Evolutionary conservation across 2,113 vertebrate species (phyloP), one percentile per base, ranked within the genome.

Genomic region (Hippocampus comes): DNA sequence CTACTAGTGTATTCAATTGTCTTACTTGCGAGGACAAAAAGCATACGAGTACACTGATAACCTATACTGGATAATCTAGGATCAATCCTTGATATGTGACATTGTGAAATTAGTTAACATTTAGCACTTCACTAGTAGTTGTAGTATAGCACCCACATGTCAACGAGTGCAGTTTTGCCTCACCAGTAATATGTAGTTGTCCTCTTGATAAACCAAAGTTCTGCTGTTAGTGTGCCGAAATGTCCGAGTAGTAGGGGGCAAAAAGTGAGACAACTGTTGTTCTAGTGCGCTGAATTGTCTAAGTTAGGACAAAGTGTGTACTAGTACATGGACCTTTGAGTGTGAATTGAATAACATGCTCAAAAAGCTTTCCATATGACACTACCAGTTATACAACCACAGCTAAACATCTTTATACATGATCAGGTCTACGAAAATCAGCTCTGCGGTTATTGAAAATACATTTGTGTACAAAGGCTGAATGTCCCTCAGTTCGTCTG

Each of bases 351-450:
- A 18, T 18, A 61, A 34, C 25, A 61, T 34, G 59, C 25, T 34
- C 59, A 34, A 61, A 61, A 15, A 15, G 11, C 14, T 66, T 72
- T 70, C 53, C 41, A 69, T 7, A 38, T 67, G 25, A 66, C 77
- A 48, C 71, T 79, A 83, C 73, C 66, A 77, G 71, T 84, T 86
- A 86, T 71, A 72, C 70, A 21, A 76, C 70, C 68, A 72, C 76
- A 21, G 76, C 68, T 68, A 83, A 65, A 55, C 78, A 73, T 49
- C 49, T 48, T 56, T 74, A 59, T 46, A 70, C 48, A 34, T 17
- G 2, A 61, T 60, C 57, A 65, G 67, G 61, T 63, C 68, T 80
- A 73, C 20, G 53, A 70, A 75, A 81, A 23, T 23, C 59, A 55
- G 30, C 48, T 82, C 73, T 76, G 27, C 12, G 69, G 72, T 74